phyloP scores from a whole-genome alignment of 1,140 invertebrate species.

The Ditylenchus dipsaci region DNA sequence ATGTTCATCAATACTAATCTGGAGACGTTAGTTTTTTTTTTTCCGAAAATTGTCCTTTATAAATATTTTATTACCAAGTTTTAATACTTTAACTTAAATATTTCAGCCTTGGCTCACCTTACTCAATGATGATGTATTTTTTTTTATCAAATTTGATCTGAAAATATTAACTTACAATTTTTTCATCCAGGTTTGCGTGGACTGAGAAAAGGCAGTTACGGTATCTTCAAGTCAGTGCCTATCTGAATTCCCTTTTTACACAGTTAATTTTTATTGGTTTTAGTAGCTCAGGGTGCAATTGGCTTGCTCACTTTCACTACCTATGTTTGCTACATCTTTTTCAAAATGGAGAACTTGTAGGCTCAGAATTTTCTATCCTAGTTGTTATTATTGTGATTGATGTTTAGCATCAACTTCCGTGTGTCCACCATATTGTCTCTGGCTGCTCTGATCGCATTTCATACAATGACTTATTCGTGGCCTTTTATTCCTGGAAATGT shows the following conservation, averaged over 20 bases:
- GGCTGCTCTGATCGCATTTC: conserved; percentile 15
- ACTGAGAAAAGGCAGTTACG: conserved; percentile 22
- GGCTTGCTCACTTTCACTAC: conserved; percentile 26
- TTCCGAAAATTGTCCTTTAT: background rate
- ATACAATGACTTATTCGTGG: conserved; percentile 34
- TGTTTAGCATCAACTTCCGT: conserved; percentile 26
- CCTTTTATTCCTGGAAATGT: conserved; percentile 33
- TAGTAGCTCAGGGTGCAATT: conserved; percentile 20
- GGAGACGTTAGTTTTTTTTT: conserved; percentile 28
- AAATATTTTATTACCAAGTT: background rate
- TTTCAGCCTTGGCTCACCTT: conserved; percentile 31
- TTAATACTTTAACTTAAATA: background rate
- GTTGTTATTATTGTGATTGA: conserved; percentile 1
- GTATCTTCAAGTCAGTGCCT: conserved; percentile 13
- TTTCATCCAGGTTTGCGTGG: conserved; percentile 23
- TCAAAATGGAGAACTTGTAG: conserved; percentile 29
- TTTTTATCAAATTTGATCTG: too few relatives aligned
- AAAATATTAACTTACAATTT: too few relatives aligned
- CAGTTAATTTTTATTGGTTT: background rate
- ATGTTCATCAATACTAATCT: conserved; percentile 43
- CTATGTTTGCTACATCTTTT: conserved; percentile 34
- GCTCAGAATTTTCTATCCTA: background rate
- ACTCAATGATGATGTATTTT: conserved; percentile 32
- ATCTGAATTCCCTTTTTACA: background rate
- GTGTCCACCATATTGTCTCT: conserved; percentile 26